Evolutionary conservation across 35 echinoderm and acorn worm species (phyloP).

Genomic region (Diadema setosum): DNA sequence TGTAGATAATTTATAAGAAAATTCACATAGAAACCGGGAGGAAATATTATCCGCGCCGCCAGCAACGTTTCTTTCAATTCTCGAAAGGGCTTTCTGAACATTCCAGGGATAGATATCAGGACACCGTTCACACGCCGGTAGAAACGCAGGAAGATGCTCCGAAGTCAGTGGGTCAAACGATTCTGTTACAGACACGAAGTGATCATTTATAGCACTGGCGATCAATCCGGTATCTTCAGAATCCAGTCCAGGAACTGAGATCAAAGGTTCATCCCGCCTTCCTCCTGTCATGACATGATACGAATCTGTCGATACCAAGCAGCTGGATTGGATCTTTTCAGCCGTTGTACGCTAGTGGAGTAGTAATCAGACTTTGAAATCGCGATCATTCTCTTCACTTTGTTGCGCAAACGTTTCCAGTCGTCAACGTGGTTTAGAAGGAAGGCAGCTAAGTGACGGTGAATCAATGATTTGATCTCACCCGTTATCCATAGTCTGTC

Average conservation of each 20-base stretch:
- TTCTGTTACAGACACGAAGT: background rate
- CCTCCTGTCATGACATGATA: background rate
- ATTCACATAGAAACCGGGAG: too few species aligned
- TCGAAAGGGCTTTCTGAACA: background rate
- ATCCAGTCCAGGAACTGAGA: background rate
- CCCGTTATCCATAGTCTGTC: constrained; percentile 52
- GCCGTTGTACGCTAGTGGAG: background rate
- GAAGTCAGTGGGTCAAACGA: background rate
- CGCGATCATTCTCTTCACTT: background rate
- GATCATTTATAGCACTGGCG: background rate
- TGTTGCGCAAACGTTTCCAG: background rate
- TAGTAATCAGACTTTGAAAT: constrained; percentile 2
- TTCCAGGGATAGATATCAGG: constrained; percentile 14
- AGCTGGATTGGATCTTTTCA: constrained; percentile 27
- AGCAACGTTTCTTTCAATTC: background rate
- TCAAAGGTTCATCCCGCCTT: background rate
- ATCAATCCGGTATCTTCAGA: background rate
- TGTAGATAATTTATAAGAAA: too few species aligned
- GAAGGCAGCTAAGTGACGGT: constrained; percentile 9
- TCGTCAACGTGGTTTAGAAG: background rate
- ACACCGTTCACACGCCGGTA: background rate
- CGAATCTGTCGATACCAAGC: constrained; percentile 18
- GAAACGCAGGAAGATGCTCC: background rate
- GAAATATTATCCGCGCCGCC: background rate
- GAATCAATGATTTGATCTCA: background rate